Percentiles rank a stretch among this genome's conserved stretches.
These are phyloP conservation scores for Hirtodrosophila alboralis DNA, from an alignment of 2,888 invertebrate species.

Conservation along the genomic window DNA sequence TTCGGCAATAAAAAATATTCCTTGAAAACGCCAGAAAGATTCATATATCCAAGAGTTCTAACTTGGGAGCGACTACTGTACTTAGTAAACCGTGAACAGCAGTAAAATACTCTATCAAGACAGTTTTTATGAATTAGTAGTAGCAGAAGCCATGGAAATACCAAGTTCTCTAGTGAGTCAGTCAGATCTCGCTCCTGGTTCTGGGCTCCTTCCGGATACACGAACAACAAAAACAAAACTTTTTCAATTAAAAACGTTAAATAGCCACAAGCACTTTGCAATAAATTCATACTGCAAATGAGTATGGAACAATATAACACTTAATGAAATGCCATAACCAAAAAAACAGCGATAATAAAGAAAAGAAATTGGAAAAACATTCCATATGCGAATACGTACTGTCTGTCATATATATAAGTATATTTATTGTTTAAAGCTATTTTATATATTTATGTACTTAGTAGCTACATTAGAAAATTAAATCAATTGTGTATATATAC, in stretches of 20 bases:
- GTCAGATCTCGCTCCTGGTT: no score
- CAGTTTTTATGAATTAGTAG: no score
- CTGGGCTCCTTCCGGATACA: no score
- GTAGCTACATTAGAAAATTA: background rate
- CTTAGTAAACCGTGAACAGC: no score
- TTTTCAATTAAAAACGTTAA: conserved; percentile 73
- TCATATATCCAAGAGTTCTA: no score
- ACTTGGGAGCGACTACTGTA: no score
- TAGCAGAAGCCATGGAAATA: conserved; percentile 12
- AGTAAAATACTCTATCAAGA: no score
- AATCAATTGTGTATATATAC: background rate
- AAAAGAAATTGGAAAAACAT: conserved; percentile 29
- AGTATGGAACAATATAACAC: conserved; percentile 55
- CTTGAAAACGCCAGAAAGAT: no score
- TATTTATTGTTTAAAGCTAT: conserved; percentile 2
- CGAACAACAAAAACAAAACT: conserved; percentile 68
- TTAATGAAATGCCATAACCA: conserved; percentile 46
- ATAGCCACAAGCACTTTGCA: conserved; percentile 69
- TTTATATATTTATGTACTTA: no score
- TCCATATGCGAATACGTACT: conserved; percentile 9
- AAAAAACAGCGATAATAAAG: conserved; percentile 32
- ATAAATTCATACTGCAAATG: conserved; percentile 61
- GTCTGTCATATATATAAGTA: conserved; percentile 7
- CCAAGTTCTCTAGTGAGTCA: conserved; percentile 13
- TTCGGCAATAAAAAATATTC: no score